Evolutionary conservation across 2,888 invertebrate genomes (phyloP).

Genomic region (Meliscaeva auricollis): DNA sequence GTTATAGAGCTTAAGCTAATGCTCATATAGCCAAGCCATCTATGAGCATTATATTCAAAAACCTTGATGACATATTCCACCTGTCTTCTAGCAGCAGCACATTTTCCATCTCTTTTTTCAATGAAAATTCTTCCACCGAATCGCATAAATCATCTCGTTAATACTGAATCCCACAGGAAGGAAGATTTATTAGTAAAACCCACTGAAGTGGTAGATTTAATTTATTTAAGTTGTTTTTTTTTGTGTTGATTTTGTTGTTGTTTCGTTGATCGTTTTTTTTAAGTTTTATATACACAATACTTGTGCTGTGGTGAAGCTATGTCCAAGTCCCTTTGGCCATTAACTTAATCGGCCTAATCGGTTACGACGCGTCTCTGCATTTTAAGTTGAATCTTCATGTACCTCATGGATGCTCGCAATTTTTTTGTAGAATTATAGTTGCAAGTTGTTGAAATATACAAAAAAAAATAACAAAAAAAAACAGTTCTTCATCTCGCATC

Average conservation of each 20-base stretch:
- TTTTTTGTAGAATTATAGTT: conserved; percentile 61
- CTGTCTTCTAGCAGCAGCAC: conserved; percentile 51
- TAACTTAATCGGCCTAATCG: conserved; percentile 76
- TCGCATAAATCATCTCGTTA: conserved; percentile 73
- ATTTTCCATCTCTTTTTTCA: conserved; percentile 29
- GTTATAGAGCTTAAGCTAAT: conserved; percentile 37
- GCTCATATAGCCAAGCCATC: conserved; percentile 30
- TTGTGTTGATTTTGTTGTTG: background rate
- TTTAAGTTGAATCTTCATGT: conserved; percentile 76
- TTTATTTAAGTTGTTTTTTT: conserved; percentile 30
- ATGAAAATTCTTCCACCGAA: background rate
- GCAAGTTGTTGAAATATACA: conserved; percentile 21
- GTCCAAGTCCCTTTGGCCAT: conserved; percentile 61
- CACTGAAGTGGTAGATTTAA: conserved; percentile 67
- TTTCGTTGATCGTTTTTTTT: no score
- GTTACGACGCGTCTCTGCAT: conserved; percentile 76
- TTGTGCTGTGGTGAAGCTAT: conserved; percentile 14
- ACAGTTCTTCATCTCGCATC: no score
- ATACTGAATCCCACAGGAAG: conserved; percentile 63
- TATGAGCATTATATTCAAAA: conserved; percentile 4
- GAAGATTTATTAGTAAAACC: conserved; percentile 73
- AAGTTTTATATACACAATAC: no score
- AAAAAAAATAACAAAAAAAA: conserved; percentile 7
- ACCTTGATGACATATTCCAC: conserved; percentile 58
- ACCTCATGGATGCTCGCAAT: conserved; percentile 70